Evolutionary conservation across 2,888 invertebrate genomes (phyloP).

Genomic region (Dilophus febrilis): DNA sequence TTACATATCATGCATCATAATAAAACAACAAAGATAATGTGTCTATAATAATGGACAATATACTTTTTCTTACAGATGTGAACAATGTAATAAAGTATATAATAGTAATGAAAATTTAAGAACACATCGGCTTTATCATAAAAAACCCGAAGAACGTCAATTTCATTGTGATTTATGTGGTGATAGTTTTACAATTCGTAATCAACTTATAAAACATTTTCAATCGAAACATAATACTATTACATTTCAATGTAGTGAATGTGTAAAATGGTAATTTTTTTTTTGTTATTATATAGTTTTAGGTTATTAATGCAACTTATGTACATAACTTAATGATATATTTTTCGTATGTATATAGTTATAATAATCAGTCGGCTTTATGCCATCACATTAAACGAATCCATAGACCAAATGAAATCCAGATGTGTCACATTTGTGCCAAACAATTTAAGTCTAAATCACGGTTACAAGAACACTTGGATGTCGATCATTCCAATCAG

Average conservation of each 20-base stretch:
- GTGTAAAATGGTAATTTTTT: background rate
- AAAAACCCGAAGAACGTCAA: slow-evolving; percentile 12
- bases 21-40: too few relatives aligned
- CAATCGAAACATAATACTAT: background rate
- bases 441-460: slow-evolving; percentile 19
- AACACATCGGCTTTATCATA: slow-evolving; percentile 13
- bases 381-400: slow-evolving; percentile 12
- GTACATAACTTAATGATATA: too few relatives aligned
- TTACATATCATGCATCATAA: background rate
- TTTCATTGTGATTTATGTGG: slow-evolving; percentile 7
- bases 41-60: too few relatives aligned
- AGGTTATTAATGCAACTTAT: background rate
- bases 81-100: slow-evolving; percentile 11
- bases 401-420: slow-evolving; percentile 10
- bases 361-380: slow-evolving; percentile 8
- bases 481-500: slow-evolving; percentile 19
- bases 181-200: background rate
- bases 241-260: background rate
- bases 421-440: slow-evolving; percentile 22
- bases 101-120: slow-evolving; percentile 11
- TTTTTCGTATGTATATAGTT: slow-evolving; percentile 8
- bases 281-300: too few relatives aligned
- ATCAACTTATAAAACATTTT: background rate
- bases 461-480: slow-evolving; percentile 9
- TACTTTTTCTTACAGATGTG: slow-evolving; percentile 5